Evolutionary conservation across 2,888 invertebrate genomes (phyloP).

Genomic region (Tetranychus piercei): DNA sequence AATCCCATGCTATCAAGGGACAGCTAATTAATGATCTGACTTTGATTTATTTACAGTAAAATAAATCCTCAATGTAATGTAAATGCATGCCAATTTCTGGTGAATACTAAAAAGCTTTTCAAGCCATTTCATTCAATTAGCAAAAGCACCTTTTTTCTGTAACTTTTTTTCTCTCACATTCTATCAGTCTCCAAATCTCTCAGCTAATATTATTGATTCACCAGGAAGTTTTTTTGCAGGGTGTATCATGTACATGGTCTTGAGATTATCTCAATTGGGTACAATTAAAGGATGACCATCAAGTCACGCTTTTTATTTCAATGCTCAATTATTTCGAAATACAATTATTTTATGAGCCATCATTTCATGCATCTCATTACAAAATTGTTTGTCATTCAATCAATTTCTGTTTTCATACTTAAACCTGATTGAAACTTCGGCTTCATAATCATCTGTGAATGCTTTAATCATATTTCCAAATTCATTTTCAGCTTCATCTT

Average conservation of each 20-base stretch:
- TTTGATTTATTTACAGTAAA: not conserved
- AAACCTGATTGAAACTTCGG: too few species aligned
- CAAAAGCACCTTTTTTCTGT: not conserved
- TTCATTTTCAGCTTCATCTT: too few species aligned
- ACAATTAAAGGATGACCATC: not conserved
- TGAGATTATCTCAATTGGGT: not conserved
- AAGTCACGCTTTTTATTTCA: not conserved
- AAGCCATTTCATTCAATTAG: not conserved
- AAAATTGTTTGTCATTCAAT: too few species aligned
- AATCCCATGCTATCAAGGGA: not conserved
- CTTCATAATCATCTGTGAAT: too few species aligned
- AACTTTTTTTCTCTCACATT: not conserved
- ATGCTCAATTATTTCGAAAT: not conserved
- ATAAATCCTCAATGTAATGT: not conserved
- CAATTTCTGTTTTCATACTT: too few species aligned
- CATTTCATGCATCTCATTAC: too few species aligned
- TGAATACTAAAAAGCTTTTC: not conserved
- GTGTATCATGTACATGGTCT: not conserved
- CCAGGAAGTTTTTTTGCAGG: not conserved
- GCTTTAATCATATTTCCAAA: too few species aligned
- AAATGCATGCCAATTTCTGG: not conserved
- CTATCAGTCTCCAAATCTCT: not conserved
- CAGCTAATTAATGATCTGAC: not conserved
- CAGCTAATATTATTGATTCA: not conserved
- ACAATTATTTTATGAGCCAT: too few species aligned